These are phyloP conservation scores for Polydrusus tereticollis DNA, from an alignment of 2,888 invertebrate species.

Conservation along the genomic window DNA sequence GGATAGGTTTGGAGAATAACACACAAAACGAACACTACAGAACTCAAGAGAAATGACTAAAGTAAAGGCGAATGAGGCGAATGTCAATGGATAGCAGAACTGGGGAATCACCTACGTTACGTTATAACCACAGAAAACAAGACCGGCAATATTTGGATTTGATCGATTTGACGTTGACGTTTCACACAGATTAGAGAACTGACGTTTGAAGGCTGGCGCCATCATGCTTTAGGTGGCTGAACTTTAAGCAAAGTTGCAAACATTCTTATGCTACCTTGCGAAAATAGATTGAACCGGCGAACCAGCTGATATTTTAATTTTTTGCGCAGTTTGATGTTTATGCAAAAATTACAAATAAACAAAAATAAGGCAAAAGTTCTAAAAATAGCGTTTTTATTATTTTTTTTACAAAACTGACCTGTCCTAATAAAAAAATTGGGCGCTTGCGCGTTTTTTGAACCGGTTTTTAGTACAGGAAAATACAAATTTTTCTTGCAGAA, in stretches of 20 bases:
- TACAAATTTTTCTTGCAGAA: neutral
- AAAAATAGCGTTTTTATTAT: conserved; percentile 11
- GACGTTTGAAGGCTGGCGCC: too few relatives aligned
- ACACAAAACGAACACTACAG: neutral
- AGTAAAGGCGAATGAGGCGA: too few relatives aligned
- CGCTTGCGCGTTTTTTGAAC: conserved; percentile 15
- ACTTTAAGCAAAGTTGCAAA: neutral
- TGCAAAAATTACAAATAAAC: conserved; percentile 1
- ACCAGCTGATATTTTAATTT: neutral
- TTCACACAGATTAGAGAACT: neutral
- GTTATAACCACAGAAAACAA: neutral
- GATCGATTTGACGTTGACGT: neutral
- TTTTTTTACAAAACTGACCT: conserved; percentile 10
- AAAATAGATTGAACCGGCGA: neutral
- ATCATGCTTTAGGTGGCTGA: neutral
- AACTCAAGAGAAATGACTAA: neutral
- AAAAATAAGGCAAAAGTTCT: conserved; percentile 8
- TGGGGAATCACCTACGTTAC: neutral
- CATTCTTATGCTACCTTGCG: neutral
- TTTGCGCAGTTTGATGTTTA: neutral
- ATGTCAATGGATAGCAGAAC: too few relatives aligned
- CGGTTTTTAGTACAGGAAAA: conserved; percentile 2
- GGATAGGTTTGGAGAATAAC: neutral
- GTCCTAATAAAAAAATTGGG: neutral
- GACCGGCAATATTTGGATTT: too few relatives aligned